Conservation (phyloP, 2,113 vertebrate species). For the Oryzias melastigma region DNA sequence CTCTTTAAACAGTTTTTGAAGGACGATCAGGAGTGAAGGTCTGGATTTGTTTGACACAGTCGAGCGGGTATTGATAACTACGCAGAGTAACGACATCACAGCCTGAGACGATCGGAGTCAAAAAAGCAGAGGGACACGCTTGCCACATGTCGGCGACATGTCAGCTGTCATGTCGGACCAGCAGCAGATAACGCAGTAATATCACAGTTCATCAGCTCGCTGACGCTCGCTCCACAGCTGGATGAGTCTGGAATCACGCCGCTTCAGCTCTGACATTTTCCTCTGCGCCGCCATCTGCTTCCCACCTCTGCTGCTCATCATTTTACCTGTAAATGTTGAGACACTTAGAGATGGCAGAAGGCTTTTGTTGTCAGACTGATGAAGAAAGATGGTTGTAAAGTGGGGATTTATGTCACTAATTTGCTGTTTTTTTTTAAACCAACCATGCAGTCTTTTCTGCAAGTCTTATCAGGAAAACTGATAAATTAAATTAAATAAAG, state of each 20-base stretch:
- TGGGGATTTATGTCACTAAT: no score
- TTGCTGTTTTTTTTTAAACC: no score
- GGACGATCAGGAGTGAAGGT: no score
- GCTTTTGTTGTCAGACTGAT: no score
- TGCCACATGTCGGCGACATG: conserved; percentile 12
- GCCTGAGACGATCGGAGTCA: background rate
- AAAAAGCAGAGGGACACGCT: background rate
- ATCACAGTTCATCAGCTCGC: conserved; percentile 42
- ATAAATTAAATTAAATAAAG: no score
- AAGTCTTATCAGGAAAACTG: no score
- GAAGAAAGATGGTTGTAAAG: no score
- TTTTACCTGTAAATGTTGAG: background rate
- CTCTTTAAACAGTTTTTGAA: no score
- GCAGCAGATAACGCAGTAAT: conserved; percentile 45
- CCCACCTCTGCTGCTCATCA: background rate
- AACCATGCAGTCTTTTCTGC: no score
- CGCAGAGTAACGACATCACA: background rate
- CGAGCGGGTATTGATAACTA: background rate
- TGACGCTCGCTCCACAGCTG: conserved; percentile 7
- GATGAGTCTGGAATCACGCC: conserved; percentile 26
- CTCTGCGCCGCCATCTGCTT: background rate
- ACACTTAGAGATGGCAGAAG: no score
- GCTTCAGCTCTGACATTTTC: conserved; percentile 38
- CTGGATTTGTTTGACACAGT: no score
- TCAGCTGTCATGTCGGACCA: conserved; percentile 26